phyloP scores from a whole-genome alignment of 2,797 vertebrate species.

The Eptatretus atami region DNA sequence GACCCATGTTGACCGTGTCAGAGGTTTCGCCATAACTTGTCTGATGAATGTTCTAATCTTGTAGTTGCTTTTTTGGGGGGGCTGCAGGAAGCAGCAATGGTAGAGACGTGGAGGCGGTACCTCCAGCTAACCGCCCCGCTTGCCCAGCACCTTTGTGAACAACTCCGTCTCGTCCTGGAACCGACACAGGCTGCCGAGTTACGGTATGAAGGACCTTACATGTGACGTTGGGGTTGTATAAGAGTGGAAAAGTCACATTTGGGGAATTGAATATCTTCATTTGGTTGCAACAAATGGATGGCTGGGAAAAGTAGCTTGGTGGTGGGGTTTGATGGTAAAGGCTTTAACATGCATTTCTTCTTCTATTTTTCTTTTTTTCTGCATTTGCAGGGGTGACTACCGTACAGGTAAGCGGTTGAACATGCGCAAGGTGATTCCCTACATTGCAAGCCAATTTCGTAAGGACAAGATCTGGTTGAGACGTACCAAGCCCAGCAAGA shows the following conservation, averaged over 20 bases:
- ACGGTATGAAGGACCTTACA: slow-evolving; percentile 24
- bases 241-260: no score
- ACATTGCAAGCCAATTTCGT: slow-evolving; percentile 85
- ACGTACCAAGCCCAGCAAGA: slow-evolving; percentile 76
- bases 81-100: slow-evolving; percentile 35
- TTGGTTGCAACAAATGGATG: no score
- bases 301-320: no score
- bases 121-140: slow-evolving; percentile 45
- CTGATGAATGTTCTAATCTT: slow-evolving; percentile 6
- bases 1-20: neutral
- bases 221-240: neutral
- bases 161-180: slow-evolving; percentile 67
- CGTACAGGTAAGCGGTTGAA: slow-evolving; percentile 79
- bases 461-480: slow-evolving; percentile 97
- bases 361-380: slow-evolving; percentile 3
- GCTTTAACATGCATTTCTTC: neutral
- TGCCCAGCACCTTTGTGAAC: slow-evolving; percentile 74
- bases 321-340: neutral
- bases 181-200: slow-evolving; percentile 68
- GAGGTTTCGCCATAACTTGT: neutral
- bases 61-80: slow-evolving; percentile 6
- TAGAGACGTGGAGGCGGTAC: slow-evolving; percentile 67
- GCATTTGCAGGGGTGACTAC: slow-evolving; percentile 41
- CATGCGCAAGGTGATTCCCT: slow-evolving; percentile 92
- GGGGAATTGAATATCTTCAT: no score